Percentiles rank a stretch among this genome's conserved stretches.
Evolutionary conservation across 2,113 vertebrate genomes (phyloP).

Genomic region (Cettia cetti): DNA sequence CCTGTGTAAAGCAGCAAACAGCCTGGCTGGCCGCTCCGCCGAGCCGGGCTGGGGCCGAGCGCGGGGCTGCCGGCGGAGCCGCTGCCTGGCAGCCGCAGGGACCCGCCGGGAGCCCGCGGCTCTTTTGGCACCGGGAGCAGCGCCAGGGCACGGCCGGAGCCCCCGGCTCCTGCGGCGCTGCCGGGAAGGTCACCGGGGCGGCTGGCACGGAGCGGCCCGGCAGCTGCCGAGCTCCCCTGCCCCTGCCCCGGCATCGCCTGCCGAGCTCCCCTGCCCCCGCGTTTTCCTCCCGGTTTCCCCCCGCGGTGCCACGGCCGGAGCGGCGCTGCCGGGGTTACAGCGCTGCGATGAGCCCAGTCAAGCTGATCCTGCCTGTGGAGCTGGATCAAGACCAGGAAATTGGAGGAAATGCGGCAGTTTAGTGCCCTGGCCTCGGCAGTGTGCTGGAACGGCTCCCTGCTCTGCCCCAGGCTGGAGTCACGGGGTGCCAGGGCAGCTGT

Average conservation of each 20-base stretch:
- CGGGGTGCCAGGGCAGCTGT: too few species aligned
- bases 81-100: neutral
- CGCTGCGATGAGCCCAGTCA: rapidly evolving
- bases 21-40: neutral
- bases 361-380: neutral
- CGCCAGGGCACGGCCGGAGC: too few species aligned
- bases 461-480: too few species aligned
- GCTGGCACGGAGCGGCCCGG: too few species aligned
- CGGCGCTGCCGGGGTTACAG: rapidly evolving
- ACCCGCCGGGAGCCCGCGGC: too few species aligned
- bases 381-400: neutral
- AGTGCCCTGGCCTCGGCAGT: rapidly evolving
- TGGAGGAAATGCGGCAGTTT: rapidly evolving
- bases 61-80: neutral
- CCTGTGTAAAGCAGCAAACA: constrained; percentile 1
- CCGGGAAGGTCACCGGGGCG: too few species aligned
- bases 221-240: too few species aligned
- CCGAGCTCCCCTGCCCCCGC: neutral
- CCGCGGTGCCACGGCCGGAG: rapidly evolving
- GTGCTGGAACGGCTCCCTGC: neutral
- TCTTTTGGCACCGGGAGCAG: too few species aligned
- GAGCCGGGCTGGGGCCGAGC: neutral
- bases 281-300: rapidly evolving
- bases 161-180: too few species aligned
- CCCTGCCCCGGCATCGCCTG: too few species aligned